phyloP scores from a whole-genome alignment of 2,113 vertebrate genomes.

The Sporophila hypoxantha region DNA sequence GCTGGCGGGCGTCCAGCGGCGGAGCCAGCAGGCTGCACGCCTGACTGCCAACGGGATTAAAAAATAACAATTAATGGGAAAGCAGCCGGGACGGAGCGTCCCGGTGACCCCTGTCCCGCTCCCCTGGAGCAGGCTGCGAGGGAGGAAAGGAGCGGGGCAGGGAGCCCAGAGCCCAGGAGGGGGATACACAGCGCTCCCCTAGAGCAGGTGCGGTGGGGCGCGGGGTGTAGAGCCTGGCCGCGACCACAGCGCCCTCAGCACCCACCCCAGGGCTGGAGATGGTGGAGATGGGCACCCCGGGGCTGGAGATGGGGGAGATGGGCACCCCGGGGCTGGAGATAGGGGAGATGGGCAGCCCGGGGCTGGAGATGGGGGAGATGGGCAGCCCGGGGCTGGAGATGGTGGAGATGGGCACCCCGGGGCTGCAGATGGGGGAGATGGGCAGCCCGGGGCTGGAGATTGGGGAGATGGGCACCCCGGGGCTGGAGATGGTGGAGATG shows the following conservation, averaged over 20 bases:
- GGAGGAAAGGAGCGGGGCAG: neutral
- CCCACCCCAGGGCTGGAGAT: too few species aligned
- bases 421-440: neutral
- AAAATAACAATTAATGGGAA: slow-evolving; percentile 38
- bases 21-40: neutral
- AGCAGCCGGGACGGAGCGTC: neutral
- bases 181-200: neutral
- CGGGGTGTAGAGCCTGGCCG: neutral
- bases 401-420: neutral
- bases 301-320: neutral
- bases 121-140: neutral
- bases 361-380: neutral
- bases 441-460: neutral
- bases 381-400: neutral
- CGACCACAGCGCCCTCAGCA: rapidly evolving
- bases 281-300: neutral
- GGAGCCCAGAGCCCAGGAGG: neutral
- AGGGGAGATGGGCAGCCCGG: neutral
- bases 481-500: too few species aligned
- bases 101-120: neutral
- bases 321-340: neutral
- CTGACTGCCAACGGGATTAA: neutral
- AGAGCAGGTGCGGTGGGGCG: neutral
- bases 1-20: neutral
- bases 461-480: too few species aligned